Evolutionary conservation across 2,113 vertebrate species (phyloP), one percentile per base, ranked within the genome.

Genomic region (Corapipo altera): DNA sequence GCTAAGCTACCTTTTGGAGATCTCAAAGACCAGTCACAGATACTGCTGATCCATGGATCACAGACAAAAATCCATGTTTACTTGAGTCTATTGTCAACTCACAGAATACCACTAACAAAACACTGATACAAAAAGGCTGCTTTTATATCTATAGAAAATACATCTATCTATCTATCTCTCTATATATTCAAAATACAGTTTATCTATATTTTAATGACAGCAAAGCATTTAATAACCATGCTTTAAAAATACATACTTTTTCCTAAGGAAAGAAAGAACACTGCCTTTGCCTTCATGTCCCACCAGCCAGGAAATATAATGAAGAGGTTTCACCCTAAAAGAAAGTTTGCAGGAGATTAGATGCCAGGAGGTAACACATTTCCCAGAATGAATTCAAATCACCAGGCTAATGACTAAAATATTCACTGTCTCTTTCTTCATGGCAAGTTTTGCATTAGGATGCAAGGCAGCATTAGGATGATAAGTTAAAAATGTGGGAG

Each of bases 281-380:
- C 99, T 99, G 96, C 99, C 99, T 93, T 98, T 98, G 74, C 99
- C 99, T 98, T 99, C 99, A 75, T 99, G 99, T 97, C 99, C 99
- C 70, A 99, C 99, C 96, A 99, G 96, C 99, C 99, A 99, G 75
- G 99, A 99, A 95, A 99, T 99, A 95, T 99, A 99, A 95, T 99
- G 99, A 93, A 99, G 98, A 67, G 99, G 99, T 85, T 99, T 99
- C 97, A 99, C 99, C 94, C 99, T 99, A 94, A 61, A 92, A 96
- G 90, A 92, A 96, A 91, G 87, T 52, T 48, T 30, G 41, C 35
- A 76, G 37, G 66, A 44, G 18, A 78, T 94, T 64, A 85, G 76
- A 86, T 41, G 44, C n/a, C 41, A 91, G n/a, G 22, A 92, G 46
- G 21, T 58, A 76, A 44, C 18, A 80, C 0, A 5, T 67, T 78